Evolutionary conservation across 2,797 vertebrate genomes (phyloP).

Genomic region (Gobionotothen gibberifrons): DNA sequence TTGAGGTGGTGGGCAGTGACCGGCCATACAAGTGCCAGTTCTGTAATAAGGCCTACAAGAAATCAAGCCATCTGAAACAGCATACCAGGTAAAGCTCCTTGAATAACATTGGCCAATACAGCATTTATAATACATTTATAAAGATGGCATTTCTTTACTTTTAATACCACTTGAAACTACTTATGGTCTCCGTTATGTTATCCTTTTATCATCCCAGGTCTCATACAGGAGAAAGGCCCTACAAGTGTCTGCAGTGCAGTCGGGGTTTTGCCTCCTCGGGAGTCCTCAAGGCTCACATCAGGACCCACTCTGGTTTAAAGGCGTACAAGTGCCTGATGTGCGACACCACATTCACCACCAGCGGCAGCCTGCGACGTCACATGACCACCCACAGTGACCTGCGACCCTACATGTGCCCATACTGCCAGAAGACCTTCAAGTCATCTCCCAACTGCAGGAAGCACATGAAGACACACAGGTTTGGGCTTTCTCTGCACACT

Average conservation of each 20-base stretch:
- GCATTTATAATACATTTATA: background rate
- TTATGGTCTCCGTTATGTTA: too few species aligned
- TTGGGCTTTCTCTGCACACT: conserved; percentile 8
- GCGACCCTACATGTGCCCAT: conserved; percentile 98
- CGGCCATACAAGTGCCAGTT: conserved; percentile 96
- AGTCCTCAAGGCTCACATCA: conserved; percentile 96
- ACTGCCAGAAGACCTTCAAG: conserved; percentile 99
- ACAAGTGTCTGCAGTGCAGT: conserved; percentile 96
- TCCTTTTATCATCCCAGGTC: conserved; percentile 83
- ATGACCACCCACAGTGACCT: conserved; percentile 98
- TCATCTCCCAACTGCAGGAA: conserved; percentile 98
- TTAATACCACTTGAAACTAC: too few species aligned
- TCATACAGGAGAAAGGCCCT: conserved; percentile 97
- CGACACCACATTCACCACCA: conserved; percentile 96
- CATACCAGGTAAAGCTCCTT: conserved; percentile 89
- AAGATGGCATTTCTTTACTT: too few species aligned
- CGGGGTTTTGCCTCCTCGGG: conserved; percentile 98
- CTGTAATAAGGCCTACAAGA: conserved; percentile 97
- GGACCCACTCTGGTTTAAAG: conserved; percentile 96
- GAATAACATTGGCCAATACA: background rate
- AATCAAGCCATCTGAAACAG: conserved; percentile 98
- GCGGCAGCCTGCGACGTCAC: conserved; percentile 94
- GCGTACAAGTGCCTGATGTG: conserved; percentile 96
- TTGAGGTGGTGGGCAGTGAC: conserved; percentile 91
- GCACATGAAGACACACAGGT: conserved; percentile 99